Conservation (phyloP, 2,797 vertebrate species). For the Sebastes glaucus region DNA sequence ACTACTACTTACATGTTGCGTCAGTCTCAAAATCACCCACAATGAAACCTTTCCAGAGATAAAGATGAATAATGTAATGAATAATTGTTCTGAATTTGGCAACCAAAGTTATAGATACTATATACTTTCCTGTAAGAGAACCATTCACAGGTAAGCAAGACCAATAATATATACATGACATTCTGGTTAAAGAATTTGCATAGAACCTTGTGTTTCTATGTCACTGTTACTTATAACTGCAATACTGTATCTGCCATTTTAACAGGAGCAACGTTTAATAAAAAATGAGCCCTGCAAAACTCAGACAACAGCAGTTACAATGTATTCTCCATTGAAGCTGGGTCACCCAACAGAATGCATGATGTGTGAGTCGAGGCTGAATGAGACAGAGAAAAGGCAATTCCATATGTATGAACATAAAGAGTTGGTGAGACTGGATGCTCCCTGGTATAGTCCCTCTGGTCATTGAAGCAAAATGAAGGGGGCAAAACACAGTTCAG, state of each 20-base stretch:
- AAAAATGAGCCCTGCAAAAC: slow-evolving; percentile 68
- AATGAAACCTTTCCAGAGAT: slow-evolving; percentile 62
- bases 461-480: slow-evolving; percentile 83
- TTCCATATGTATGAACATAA: slow-evolving; percentile 73
- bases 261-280: slow-evolving; percentile 72
- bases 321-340: slow-evolving; percentile 68
- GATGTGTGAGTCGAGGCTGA: slow-evolving; percentile 68
- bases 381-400: slow-evolving; percentile 81
- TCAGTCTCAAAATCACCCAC: slow-evolving; percentile 54
- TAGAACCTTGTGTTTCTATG: slow-evolving; percentile 85
- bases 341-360: slow-evolving; percentile 67
- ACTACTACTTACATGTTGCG: slow-evolving; percentile 53
- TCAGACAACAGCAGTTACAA: slow-evolving; percentile 69
- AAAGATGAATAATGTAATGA: slow-evolving; percentile 61
- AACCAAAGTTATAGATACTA: slow-evolving; percentile 77
- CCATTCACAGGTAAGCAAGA: slow-evolving; percentile 73
- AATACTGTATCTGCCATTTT: slow-evolving; percentile 74
- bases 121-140: slow-evolving; percentile 75
- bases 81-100: slow-evolving; percentile 76
- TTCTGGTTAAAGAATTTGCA: slow-evolving; percentile 84
- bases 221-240: slow-evolving; percentile 74
- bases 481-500: slow-evolving; percentile 88
- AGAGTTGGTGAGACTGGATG: slow-evolving; percentile 71
- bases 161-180: slow-evolving; percentile 77
- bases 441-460: slow-evolving; percentile 80